phyloP scores from a whole-genome alignment of 2,797 vertebrate species.

The Sphenopsis melanotis region DNA sequence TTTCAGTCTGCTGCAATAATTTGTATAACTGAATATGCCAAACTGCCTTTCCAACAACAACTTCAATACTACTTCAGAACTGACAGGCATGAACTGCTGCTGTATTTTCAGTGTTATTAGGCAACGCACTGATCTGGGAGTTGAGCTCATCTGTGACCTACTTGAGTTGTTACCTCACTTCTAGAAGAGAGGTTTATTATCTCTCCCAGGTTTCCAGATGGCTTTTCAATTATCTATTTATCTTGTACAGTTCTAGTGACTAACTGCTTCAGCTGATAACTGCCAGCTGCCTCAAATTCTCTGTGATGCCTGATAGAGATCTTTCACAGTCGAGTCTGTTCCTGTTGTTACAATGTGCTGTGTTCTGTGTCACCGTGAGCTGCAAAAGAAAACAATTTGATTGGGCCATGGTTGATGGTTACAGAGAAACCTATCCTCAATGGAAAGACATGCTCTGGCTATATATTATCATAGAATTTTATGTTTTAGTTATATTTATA shows the following conservation, averaged over 20 bases:
- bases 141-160: neutral
- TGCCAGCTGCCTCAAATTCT: constrained; percentile 22
- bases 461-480: neutral
- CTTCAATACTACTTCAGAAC: neutral
- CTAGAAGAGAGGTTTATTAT: constrained; percentile 6
- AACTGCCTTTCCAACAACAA: neutral
- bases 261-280: constrained; percentile 35
- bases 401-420: neutral
- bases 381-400: constrained; percentile 25
- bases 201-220: constrained; percentile 21
- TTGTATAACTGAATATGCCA: neutral
- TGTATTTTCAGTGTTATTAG: neutral
- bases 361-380: neutral
- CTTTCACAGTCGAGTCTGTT: neutral
- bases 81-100: neutral
- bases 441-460: neutral
- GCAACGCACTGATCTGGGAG: neutral
- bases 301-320: constrained; percentile 14
- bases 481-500: neutral
- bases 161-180: neutral
- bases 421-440: neutral
- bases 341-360: neutral
- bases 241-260: constrained; percentile 7
- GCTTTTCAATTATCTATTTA: constrained; percentile 47
- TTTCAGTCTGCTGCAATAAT: neutral